These are phyloP conservation scores for Cryptotermes secundus DNA, from an alignment of 1,140 invertebrate genomes.

Conservation along the genomic window DNA sequence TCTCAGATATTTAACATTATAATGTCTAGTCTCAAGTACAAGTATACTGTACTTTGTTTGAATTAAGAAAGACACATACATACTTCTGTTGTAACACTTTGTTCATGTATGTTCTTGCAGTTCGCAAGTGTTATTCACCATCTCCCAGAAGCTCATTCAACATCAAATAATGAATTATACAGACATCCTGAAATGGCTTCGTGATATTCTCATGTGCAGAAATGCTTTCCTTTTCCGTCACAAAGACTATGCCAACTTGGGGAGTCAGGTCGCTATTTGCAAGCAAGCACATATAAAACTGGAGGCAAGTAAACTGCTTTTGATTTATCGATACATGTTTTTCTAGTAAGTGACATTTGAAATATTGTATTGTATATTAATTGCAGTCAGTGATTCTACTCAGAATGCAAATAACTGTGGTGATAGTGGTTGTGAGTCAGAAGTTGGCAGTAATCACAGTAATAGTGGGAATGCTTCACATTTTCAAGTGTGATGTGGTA, in stretches of 20 bases:
- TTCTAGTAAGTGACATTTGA: no score
- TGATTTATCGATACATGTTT: no score
- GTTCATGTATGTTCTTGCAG: slow-evolving; percentile 54
- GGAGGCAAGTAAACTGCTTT: slow-evolving; percentile 62
- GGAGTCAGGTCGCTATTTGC: slow-evolving; percentile 89
- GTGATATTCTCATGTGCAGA: slow-evolving; percentile 90
- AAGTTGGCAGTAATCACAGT: no score
- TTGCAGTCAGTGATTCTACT: no score
- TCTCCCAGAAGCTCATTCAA: slow-evolving; percentile 96
- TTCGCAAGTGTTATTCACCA: slow-evolving; percentile 94
- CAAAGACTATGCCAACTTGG: slow-evolving; percentile 94
- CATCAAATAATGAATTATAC: slow-evolving; percentile 96
- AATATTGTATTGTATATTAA: no score
- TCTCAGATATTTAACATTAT: no score
- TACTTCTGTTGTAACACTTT: slow-evolving; percentile 17
- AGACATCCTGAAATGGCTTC: slow-evolving; percentile 93
- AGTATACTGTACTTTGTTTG: no score
- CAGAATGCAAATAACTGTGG: no score
- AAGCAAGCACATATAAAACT: slow-evolving; percentile 96
- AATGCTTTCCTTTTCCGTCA: slow-evolving; percentile 91
- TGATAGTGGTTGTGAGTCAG: no score
- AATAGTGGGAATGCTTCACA: no score
- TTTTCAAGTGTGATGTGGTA: no score
- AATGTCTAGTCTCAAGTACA: no score
- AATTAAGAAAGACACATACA: background rate